Evolutionary conservation across 2,888 invertebrate species (phyloP), one percentile per base, ranked within the genome.

Genomic region (Eupithecia insigniata): DNA sequence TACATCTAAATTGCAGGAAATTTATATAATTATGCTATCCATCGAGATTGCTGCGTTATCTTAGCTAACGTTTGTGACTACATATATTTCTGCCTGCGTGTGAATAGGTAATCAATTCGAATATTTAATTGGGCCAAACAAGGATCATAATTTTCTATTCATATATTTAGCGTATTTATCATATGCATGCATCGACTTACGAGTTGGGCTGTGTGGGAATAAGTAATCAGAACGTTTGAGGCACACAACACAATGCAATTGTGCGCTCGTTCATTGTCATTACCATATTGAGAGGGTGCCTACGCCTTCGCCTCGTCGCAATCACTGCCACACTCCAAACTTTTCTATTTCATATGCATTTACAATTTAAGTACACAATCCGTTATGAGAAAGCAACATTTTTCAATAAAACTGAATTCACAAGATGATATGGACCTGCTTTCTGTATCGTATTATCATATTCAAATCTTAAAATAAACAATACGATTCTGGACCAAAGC

Each of bases 231-330:
- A n/a, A n/a, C n/a, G n/a, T 22, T 51, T 51, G 51, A 51, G n/a
- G 51, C 22, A 51, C 43, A 46, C 22, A 46, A 55, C 26, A 55
- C 55, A 55, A 55, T 55, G 55, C 55, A 55, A 26, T 4, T 55
- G 55, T 55, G 22, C 26, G 55, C 12, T 55, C 55, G 55, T 55
- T 55, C 26, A 5, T 55, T 1, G 51, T 12, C 51, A 55, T 55
- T 55, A 55, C 22, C 55, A 55, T 55, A 55, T 55, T 55, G 55
- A 55, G 26, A 26, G 55, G 51, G 26, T 55, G 55, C 14, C 55
- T 8, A 26, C 26, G 26, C 12, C 55, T 55, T 55, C 22, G 46
- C 46, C n/a, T 4, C 46, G 22, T 51, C 46, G 46, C 46, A 55
- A 55, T 55, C 55, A 26, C 55, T 12, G 55, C 55, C 26, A 12